Evolutionary conservation across 2,113 vertebrate genomes (phyloP).

Genomic region (Syngnathus scovelli): DNA sequence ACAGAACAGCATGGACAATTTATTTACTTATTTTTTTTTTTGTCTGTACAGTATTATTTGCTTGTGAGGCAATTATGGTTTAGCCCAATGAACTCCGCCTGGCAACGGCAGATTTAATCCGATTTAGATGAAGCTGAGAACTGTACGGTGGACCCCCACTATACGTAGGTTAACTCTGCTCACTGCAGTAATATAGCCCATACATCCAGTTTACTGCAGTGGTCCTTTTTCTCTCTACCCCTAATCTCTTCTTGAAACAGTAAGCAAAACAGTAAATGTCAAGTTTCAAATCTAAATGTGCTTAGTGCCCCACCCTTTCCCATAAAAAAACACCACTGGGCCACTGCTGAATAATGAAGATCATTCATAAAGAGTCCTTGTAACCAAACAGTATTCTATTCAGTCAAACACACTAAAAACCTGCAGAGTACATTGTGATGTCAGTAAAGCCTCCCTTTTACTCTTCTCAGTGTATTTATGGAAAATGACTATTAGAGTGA

Average conservation of each 20-base stretch:
- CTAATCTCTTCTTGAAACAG: too few relatives aligned
- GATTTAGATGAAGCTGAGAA: too few relatives aligned
- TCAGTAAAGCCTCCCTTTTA: not conserved
- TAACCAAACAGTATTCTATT: not conserved
- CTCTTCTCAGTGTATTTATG: not conserved
- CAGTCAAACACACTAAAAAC: not conserved
- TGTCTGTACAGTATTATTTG: not conserved
- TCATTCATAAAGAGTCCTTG: not conserved
- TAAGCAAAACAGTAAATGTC: too few relatives aligned
- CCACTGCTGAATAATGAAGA: not conserved
- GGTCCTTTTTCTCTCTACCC: too few relatives aligned
- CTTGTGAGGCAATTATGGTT: not conserved
- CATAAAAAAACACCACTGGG: not conserved
- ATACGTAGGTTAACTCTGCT: too few relatives aligned
- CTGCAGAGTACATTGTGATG: not conserved
- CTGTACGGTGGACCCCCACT: too few relatives aligned
- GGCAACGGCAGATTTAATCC: too few relatives aligned
- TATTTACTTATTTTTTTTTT: too few relatives aligned
- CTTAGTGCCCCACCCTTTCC: not conserved
- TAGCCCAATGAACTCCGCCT: too few relatives aligned
- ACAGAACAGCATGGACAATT: not conserved
- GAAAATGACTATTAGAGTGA: conserved; percentile 11
- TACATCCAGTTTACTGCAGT: too few relatives aligned
- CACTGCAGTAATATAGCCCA: too few relatives aligned
- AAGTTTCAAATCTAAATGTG: not conserved